Percentiles rank a stretch among this genome's conserved stretches.
phyloP scores from a whole-genome alignment of 2,797 vertebrate species.

The Hoplostethus atlanticus region DNA sequence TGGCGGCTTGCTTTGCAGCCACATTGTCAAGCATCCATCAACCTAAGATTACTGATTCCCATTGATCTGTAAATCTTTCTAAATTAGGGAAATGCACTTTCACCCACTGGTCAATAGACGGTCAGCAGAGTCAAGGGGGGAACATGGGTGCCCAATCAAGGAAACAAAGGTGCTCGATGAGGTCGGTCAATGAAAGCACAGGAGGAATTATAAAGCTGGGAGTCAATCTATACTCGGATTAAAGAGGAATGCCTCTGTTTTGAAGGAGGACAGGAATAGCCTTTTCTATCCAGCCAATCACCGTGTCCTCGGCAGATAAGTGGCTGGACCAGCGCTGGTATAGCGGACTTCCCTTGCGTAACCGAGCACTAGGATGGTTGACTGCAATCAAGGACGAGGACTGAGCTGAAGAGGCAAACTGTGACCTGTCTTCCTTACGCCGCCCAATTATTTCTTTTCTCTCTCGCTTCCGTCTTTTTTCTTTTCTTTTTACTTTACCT shows the following conservation, averaged over 20 bases:
- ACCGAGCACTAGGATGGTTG: constrained; percentile 3
- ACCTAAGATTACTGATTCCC: background rate
- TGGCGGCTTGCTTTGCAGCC: constrained; percentile 16
- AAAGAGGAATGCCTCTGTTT: constrained; percentile 4
- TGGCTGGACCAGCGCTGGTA: constrained; percentile 9
- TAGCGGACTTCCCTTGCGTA: constrained; percentile 30
- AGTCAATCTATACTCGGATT: background rate
- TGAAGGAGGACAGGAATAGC: constrained; percentile 23
- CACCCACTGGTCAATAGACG: constrained; percentile 10
- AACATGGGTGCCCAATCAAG: constrained; percentile 40
- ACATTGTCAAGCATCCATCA: constrained; percentile 5
- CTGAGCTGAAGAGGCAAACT: constrained; percentile 41
- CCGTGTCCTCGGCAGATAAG: constrained; percentile 10
- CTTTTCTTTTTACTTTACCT: constrained; percentile 16
- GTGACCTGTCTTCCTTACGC: constrained; percentile 27
- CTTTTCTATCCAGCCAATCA: constrained; percentile 52
- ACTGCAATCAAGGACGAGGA: constrained; percentile 67
- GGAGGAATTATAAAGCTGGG: constrained; percentile 32
- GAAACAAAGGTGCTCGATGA: constrained; percentile 28
- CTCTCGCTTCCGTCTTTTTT: constrained; percentile 14
- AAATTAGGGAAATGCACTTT: constrained; percentile 28
- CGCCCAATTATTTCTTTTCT: constrained; percentile 51
- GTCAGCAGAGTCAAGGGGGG: background rate
- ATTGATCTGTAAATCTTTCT: constrained; percentile 14
- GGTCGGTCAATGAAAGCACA: constrained; percentile 1